Evolutionary conservation across 2,797 vertebrate genomes (phyloP), one percentile per base, ranked within the genome.

Genomic region (Macropodus opercularis): DNA sequence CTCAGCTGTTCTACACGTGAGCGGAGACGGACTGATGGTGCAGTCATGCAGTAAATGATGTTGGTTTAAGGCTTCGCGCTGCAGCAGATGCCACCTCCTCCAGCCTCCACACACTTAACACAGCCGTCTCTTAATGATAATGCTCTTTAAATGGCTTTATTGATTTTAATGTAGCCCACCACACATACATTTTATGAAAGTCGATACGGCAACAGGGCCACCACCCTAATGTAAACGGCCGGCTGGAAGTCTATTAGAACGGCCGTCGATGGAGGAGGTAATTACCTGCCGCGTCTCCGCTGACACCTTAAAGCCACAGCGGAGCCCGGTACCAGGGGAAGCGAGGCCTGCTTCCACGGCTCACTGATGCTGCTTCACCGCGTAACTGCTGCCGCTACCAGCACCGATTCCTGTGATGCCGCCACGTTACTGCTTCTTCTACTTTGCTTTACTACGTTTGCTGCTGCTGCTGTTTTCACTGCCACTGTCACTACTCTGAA

Each of bases 141-240:
- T 89, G 81, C 83, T 80, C 64, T 69, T 90, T 89, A 87, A 90
- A 88, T 83, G 84, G 75, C 84, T 82, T 67, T 85, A 90, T 91
- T 89, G 91, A 91, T 91, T 89, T 86, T 83, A 89, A 90, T 88
- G 81, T 84, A 86, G 80, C 80, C 61, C 47, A 68, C 58, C 77
- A 75, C 79, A 84, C 80, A 81, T 82, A 83, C 80, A 90, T 88
- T 86, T 89, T 90, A 90, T 91, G 85, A 83, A 85, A 89, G 83
- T 89, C 87, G 80, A 89, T 91, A 87, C 18, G 39, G 74, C 67
- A 67, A 85, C 77, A 86, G 77, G 75, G 73, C 74, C 80, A 23
- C 73, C 77, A 79, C 77, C 73, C 85, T 77, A 75, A 84, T 83
- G 85, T 85, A 89, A 87, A 89, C 75, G 80, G 77, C 82, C n/a